Base-by-base conservation (phyloP, 53 echinoderm and acorn worm genomes). In the Stichopus horrens region DNA sequence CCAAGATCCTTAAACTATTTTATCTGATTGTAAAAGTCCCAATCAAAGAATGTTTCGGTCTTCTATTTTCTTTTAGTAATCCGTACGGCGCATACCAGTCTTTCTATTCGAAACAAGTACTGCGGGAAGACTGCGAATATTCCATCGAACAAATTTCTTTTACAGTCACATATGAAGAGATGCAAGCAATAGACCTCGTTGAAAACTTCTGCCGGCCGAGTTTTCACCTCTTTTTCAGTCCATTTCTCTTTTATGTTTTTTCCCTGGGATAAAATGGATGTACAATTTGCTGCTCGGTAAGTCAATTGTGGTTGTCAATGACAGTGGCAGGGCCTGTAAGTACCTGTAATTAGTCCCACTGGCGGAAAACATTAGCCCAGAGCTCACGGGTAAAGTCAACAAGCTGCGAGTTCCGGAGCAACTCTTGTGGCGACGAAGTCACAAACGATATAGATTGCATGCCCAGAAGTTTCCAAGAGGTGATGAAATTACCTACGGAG, bases 301-400 rank as follows among this genome's bases (percentile, higher is more conserved):
- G 6, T 68, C 19, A 63, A 63, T 13, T 63, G 11, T 13, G 63
- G 11, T 13, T 63, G 16, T 13, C 63, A 5, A 63, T 13, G 63
- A 4, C 14, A 10, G 14, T 16, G 14, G 71, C 18, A 8, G 79
- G 74, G 54, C 19, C n/a, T 79, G 55, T 79, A 79, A 79, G 8
- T 56, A 79, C 79, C 79, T 79, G 79, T 16, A 13, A n/a, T 79
- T 79, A 54, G 13, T 79, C 54, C 54, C 4, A 37, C 5, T 55
- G 54, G 14, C 79, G 79, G 79, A 79, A 79, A 79, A 56, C 20
- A 79, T 79, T 56, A 79, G 57, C 55, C 54, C 13, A 56, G 55
- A 76, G 56, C 55, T 11, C 7, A 56, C 55, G 56, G 5, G 56
- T 79, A 55, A 23, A 79, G 54, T 79, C 79, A 79, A 79, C 79